These are phyloP conservation scores for Thamnaconus septentrionalis DNA, from an alignment of 2,113 vertebrate species.

Conservation along the genomic window DNA sequence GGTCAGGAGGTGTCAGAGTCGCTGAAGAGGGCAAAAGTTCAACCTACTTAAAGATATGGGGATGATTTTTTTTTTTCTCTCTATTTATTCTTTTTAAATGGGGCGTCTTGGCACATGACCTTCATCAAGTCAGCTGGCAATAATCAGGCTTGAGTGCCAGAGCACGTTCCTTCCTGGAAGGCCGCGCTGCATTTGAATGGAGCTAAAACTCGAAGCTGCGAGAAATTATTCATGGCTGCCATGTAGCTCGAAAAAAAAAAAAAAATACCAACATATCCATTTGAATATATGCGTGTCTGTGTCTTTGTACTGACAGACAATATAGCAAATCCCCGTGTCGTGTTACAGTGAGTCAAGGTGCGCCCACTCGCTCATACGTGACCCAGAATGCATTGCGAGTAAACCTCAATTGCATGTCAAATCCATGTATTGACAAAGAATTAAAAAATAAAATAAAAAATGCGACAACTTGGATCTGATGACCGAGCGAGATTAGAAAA, in stretches of 20 bases:
- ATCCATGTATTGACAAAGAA: too few species aligned
- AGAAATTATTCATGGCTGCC: background rate
- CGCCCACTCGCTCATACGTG: too few species aligned
- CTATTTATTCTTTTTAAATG: background rate
- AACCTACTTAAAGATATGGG: slow-evolving; percentile 5
- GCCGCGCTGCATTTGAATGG: background rate
- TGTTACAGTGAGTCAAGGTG: background rate
- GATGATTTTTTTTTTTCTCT: slow-evolving; percentile 7
- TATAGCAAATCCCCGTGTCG: background rate
- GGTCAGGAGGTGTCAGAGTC: background rate
- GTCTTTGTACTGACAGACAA: too few species aligned
- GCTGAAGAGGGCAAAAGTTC: slow-evolving; percentile 11
- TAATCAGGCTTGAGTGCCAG: slow-evolving; percentile 23
- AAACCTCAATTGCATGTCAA: too few species aligned
- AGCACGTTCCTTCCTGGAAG: slow-evolving; percentile 10
- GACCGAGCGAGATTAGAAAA: too few species aligned
- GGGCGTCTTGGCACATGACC: slow-evolving; percentile 28
- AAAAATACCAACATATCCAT: too few species aligned
- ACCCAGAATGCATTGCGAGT: too few species aligned
- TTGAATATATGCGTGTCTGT: too few species aligned
- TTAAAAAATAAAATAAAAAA: too few species aligned
- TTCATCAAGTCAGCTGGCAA: slow-evolving; percentile 16
- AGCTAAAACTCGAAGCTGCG: background rate
- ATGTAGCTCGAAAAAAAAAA: background rate
- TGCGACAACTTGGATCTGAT: too few species aligned